phyloP scores from a whole-genome alignment of 2,113 vertebrate genomes.

The Seriola quinqueradiata region DNA sequence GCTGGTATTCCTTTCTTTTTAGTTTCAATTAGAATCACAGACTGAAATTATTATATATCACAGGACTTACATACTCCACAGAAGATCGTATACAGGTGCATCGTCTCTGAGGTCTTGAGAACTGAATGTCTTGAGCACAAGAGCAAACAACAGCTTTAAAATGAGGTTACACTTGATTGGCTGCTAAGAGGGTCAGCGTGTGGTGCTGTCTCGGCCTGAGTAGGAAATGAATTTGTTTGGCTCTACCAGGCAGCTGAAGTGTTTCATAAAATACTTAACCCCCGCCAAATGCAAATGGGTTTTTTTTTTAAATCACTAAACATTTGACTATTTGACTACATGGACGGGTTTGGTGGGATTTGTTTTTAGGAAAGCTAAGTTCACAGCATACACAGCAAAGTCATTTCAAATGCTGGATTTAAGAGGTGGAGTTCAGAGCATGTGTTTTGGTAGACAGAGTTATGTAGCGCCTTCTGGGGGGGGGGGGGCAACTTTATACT shows the following conservation, averaged over 20 bases:
- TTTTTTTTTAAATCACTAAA: no score
- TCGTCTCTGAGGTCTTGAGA: constrained; percentile 7
- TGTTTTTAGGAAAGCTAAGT: no score
- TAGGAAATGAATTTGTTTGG: not conserved
- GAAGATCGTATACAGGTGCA: constrained; percentile 25
- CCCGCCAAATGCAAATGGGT: no score
- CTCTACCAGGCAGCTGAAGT: not conserved
- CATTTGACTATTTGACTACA: no score
- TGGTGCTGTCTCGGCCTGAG: not conserved
- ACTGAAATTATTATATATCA: not conserved
- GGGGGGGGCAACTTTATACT: no score
- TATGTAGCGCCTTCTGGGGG: no score
- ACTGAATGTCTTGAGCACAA: not conserved
- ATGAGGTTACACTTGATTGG: constrained; percentile 54
- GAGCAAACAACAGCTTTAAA: constrained; percentile 4
- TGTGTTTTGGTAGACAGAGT: no score
- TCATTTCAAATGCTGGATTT: no score
- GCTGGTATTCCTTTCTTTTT: not conserved
- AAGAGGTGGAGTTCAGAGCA: no score
- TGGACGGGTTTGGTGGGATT: no score
- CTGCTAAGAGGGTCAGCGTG: constrained; percentile 1
- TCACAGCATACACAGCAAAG: no score
- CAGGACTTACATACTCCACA: constrained; percentile 53
- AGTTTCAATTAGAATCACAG: not conserved
- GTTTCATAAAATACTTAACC: no score